phyloP scores from a whole-genome alignment of 2,113 vertebrate species.

The Brachirus orientalis region DNA sequence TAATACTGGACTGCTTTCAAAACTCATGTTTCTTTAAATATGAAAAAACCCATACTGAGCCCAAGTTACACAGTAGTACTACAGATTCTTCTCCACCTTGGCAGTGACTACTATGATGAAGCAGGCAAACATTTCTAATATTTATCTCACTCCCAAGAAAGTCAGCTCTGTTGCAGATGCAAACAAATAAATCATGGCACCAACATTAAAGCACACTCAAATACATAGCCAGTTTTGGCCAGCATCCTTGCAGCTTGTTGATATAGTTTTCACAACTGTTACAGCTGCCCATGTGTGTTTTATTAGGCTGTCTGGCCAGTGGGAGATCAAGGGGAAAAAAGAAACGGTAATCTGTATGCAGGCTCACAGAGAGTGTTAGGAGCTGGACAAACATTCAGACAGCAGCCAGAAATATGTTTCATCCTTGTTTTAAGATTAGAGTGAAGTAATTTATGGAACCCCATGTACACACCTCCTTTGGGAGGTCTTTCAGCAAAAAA shows the following conservation, averaged over 20 bases:
- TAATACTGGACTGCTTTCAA: not conserved
- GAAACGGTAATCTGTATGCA: slow-evolving; percentile 78
- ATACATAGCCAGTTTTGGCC: slow-evolving; percentile 9
- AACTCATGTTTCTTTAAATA: not conserved
- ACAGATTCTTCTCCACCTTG: not conserved
- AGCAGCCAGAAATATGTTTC: slow-evolving; percentile 52
- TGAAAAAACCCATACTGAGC: not conserved
- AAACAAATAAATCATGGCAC: slow-evolving; percentile 27
- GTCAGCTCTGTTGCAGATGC: not conserved
- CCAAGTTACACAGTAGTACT: not conserved
- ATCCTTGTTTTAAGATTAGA: slow-evolving; percentile 60
- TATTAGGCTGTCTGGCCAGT: slow-evolving; percentile 41
- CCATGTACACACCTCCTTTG: slow-evolving; percentile 64
- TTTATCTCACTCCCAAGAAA: slow-evolving; percentile 11
- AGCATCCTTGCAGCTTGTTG: slow-evolving; percentile 27
- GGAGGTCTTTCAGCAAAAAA: slow-evolving; percentile 68
- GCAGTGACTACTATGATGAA: not conserved
- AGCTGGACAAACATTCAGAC: slow-evolving; percentile 71
- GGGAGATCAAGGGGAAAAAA: slow-evolving; percentile 43
- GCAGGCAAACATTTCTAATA: slow-evolving; percentile 1
- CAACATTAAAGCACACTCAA: slow-evolving; percentile 17
- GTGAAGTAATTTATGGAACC: slow-evolving; percentile 73
- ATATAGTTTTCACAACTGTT: slow-evolving; percentile 47
- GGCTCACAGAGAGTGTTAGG: slow-evolving; percentile 64
- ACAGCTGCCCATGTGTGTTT: slow-evolving; percentile 48